Evolutionary conservation across 2,888 invertebrate genomes (phyloP), one percentile per base, ranked within the genome.

Genomic region (Tenthredo mesomela): DNA sequence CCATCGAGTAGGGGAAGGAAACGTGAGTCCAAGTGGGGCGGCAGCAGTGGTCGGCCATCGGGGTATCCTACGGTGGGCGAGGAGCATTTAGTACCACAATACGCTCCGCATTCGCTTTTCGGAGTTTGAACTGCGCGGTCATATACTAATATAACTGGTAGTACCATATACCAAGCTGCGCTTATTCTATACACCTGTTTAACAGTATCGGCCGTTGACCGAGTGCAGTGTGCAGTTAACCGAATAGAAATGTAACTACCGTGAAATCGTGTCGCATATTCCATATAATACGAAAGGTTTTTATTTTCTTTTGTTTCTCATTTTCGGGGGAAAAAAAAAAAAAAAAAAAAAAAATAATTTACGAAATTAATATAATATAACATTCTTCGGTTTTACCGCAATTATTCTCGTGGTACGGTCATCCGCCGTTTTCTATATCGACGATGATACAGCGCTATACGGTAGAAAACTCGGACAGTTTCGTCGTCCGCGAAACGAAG

Each of bases 21-120:
- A 94, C 94, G 54, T 94, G 94, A 94, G 94, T 94, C 15, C n/a
- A 25, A 47, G 75, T 47, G 75, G 54, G 47, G 94, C 91, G 87
- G 90, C 93, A 87, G 90, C 93, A 93, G 94, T 91, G 94, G 94
- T 61, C 61, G 78, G 67, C 33, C 77, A 54, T 54, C 54, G 77
- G 50, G 50, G 33, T 40, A 50, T 18, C 75, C 71, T 47, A 47
- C 43, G 70, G 70, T 75, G 47, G 33, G 29, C 54, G 15, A 77
- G 2, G 12, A 80, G 40, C 37, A 61, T 77, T 61, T 50, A 21
- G 82, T 29, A 29, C 18, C 5, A 33, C 54, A 54, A 82, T 84
- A 33, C 54, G 29, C 29, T 21, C 67, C 67, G 67, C 85, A 85
- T 82, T 85, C 54, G 83, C 73, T 75, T 85, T 85, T 33, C 65